phyloP scores from a whole-genome alignment of 1,140 invertebrate species.

The Xylocopa sonorina region DNA sequence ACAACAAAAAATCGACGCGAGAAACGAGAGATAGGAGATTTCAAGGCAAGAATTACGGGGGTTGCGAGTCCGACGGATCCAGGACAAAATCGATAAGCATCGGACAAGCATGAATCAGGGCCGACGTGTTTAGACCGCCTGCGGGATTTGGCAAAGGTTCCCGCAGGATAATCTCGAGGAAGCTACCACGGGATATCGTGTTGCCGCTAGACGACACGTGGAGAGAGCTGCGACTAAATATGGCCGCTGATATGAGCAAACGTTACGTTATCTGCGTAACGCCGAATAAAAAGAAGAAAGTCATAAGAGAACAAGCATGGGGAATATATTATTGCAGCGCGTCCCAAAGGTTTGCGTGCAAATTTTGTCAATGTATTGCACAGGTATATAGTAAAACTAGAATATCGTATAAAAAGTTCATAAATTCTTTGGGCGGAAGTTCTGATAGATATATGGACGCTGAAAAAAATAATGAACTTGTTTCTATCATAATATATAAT shows the following conservation, averaged over 20 bases:
- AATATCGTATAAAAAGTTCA: too few relatives aligned
- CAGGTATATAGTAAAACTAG: too few relatives aligned
- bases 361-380: too few relatives aligned
- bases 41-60: constrained; percentile 15
- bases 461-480: too few relatives aligned
- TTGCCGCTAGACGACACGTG: not conserved
- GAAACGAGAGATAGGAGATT: not conserved
- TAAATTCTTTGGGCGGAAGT: too few relatives aligned
- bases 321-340: too few relatives aligned
- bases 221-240: not conserved
- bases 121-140: constrained; percentile 36
- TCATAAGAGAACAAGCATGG: not conserved
- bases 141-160: constrained; percentile 35
- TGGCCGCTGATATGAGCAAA: not conserved
- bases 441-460: too few relatives aligned
- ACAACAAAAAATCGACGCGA: constrained; percentile 10
- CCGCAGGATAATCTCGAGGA: constrained; percentile 32
- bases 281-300: not conserved
- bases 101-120: constrained; percentile 28
- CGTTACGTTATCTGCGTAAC: not conserved
- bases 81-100: constrained; percentile 38
- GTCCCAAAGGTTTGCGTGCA: too few relatives aligned
- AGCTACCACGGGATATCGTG: constrained; percentile 12
- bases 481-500: too few relatives aligned
- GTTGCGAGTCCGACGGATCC: not conserved